These are phyloP conservation scores for Datnioides undecimradiatus DNA, from an alignment of 2,113 vertebrate species.

Conservation along the genomic window DNA sequence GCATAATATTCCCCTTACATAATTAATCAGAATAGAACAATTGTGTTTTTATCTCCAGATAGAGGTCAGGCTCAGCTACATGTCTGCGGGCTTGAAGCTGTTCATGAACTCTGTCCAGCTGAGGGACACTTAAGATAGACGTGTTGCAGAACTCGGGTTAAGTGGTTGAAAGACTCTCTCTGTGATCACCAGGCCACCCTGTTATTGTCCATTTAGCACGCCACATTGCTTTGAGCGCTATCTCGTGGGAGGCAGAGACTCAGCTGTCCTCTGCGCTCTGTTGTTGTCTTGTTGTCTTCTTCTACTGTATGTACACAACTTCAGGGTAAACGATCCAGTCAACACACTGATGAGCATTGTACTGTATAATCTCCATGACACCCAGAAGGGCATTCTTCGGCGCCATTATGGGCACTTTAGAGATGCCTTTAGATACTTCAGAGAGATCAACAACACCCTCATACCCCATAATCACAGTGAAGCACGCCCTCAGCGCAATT, in stretches of 20 bases:
- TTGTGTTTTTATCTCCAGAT: not conserved
- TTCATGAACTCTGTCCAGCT: not conserved
- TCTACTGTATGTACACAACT: not conserved
- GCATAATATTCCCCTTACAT: not conserved
- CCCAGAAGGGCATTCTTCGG: slow-evolving; percentile 43
- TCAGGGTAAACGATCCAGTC: slow-evolving; percentile 10
- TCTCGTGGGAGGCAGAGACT: slow-evolving; percentile 12
- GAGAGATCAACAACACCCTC: slow-evolving; percentile 33
- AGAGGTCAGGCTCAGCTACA: not conserved
- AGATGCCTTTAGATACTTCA: slow-evolving; percentile 23
- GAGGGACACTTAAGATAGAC: slow-evolving; percentile 1
- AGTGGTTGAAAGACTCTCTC: not conserved
- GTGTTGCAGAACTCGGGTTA: not conserved
- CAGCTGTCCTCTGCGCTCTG: slow-evolving; percentile 1
- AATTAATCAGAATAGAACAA: not conserved
- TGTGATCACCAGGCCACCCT: slow-evolving; percentile 7
- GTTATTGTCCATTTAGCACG: not conserved
- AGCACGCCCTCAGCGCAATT: slow-evolving; percentile 7
- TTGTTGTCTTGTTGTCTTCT: slow-evolving; percentile 4
- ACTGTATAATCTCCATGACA: slow-evolving; percentile 9
- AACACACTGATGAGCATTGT: slow-evolving; percentile 14
- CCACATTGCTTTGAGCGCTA: not conserved
- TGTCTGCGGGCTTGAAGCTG: not conserved
- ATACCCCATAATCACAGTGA: slow-evolving; percentile 21
- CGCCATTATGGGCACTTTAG: slow-evolving; percentile 32